Evolutionary conservation across 2,888 invertebrate species (phyloP).

Genomic region (Cryptocephalus moraei): DNA sequence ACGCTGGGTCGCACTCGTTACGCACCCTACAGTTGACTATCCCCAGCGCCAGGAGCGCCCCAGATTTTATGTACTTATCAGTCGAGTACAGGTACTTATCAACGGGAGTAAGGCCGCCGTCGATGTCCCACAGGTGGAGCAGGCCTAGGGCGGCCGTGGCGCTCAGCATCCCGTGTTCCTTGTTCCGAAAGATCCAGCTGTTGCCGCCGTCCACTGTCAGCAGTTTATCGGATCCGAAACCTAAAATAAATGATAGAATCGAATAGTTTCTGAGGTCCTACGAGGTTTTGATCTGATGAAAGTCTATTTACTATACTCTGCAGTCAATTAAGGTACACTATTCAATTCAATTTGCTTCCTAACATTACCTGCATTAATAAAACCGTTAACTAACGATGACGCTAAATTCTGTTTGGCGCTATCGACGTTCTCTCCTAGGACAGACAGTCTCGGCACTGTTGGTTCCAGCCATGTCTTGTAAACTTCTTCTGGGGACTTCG

Average conservation of each 20-base stretch:
- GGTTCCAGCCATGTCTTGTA: slow-evolving; percentile 95
- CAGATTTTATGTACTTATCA: slow-evolving; percentile 76
- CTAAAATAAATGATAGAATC: slow-evolving; percentile 34
- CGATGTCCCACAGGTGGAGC: slow-evolving; percentile 96
- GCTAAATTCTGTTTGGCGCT: slow-evolving; percentile 95
- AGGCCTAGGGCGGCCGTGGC: slow-evolving; percentile 95
- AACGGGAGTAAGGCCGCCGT: slow-evolving; percentile 94
- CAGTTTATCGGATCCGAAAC: slow-evolving; percentile 93
- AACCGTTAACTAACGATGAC: slow-evolving; percentile 96
- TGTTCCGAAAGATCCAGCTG: slow-evolving; percentile 47
- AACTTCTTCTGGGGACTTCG: slow-evolving; percentile 97
- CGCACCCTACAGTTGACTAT: slow-evolving; percentile 95
- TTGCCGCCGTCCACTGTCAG: slow-evolving; percentile 66
- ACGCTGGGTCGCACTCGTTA: slow-evolving; percentile 96
- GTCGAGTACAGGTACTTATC: slow-evolving; percentile 69
- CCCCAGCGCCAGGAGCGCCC: slow-evolving; percentile 91
- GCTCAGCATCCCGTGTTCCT: slow-evolving; percentile 95
- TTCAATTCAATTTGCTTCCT: no score
- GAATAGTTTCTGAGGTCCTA: no score
- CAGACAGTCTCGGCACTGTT: slow-evolving; percentile 55
- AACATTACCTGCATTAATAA: slow-evolving; percentile 46
- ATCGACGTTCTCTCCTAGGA: slow-evolving; percentile 64
- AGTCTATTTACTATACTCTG: no score
- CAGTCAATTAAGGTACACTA: no score
- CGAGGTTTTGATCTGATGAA: no score